Evolutionary conservation across 2,113 vertebrate genomes (phyloP), one percentile per base, ranked within the genome.

Genomic region (Ciconia stormi): DNA sequence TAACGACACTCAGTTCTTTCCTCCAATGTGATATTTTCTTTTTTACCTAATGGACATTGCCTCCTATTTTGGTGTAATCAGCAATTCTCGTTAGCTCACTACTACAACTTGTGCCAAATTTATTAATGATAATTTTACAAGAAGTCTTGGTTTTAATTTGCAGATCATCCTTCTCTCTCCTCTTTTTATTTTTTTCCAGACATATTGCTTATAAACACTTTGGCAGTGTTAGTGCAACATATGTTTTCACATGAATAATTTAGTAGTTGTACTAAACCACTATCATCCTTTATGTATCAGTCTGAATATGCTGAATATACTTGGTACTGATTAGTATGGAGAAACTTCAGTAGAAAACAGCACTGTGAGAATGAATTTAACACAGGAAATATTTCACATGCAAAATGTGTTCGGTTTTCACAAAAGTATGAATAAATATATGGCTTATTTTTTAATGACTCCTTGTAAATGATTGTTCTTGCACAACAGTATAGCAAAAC

Each of bases 221-320:
- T 72, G 95, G 90, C 95, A 94, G 59, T 90, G 73, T 95, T 91
- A 89, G 69, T 79, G 73, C 83, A 95, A 89, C 93, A 89, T 97
- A 94, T 81, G 95, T 92, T 95, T 94, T 92, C 53, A 73, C 82
- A 94, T 96, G 90, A 96, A 93, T 96, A 93, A 96, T 97, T 93
- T 83, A 96, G 61, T 89, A 74, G 65, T 65, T 85, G 56, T 74
- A 91, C 89, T 88, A 92, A 93, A 63, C 83, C 82, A 49, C 90
- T 89, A 71, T 87, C 63, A 71, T 74, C 52, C 52, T 76, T 50
- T 17, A 66, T 90, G 25, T 47, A 82, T 91, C 82, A 90, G 30
- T 56, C 74, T 82, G 88, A 81, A 73, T 80, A n/a, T 74, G 50
- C 63, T 94, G 96, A 63, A 84, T 89, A 81, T 67, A 59, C 38